phyloP scores from a whole-genome alignment of 2,888 invertebrate genomes.

The Acanthacorydalis orientalis region DNA sequence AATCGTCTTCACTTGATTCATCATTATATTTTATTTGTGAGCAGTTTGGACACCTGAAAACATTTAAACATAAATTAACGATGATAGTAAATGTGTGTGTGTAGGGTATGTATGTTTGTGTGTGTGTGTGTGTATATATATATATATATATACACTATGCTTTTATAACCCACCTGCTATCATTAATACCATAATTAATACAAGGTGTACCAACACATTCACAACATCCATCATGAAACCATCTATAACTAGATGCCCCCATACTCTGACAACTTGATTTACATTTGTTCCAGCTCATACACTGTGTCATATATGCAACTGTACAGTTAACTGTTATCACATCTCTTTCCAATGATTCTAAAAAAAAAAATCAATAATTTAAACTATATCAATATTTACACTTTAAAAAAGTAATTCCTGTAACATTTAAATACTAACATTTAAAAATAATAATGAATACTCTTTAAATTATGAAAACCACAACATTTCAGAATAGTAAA shows the following conservation, averaged over 20 bases:
- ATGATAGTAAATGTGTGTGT: no score
- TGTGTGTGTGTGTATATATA: no score
- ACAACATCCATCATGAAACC: conserved; percentile 92
- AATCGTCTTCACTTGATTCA: conserved; percentile 42
- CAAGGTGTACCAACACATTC: conserved; percentile 82
- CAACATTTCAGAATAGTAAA: no score
- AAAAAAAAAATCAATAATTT: conserved; percentile 4
- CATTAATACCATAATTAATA: conserved; percentile 76
- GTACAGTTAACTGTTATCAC: conserved; percentile 72
- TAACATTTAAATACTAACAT: neutral
- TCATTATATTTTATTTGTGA: conserved; percentile 33
- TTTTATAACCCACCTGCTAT: conserved; percentile 43
- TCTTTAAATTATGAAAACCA: neutral
- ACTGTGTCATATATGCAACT: conserved; percentile 78
- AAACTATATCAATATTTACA: neutral
- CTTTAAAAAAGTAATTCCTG: neutral
- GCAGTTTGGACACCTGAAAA: conserved; percentile 40
- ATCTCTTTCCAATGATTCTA: conserved; percentile 31
- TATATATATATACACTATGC: no score
- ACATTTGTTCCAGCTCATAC: conserved; percentile 79
- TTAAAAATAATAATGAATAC: neutral
- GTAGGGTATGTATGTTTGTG: no score
- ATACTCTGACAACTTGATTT: conserved; percentile 64
- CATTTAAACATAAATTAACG: neutral
- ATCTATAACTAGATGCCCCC: conserved; percentile 71